These are phyloP conservation scores for Loriculus beryllinus DNA, from an alignment of 2,797 vertebrate genomes.

Conservation along the genomic window DNA sequence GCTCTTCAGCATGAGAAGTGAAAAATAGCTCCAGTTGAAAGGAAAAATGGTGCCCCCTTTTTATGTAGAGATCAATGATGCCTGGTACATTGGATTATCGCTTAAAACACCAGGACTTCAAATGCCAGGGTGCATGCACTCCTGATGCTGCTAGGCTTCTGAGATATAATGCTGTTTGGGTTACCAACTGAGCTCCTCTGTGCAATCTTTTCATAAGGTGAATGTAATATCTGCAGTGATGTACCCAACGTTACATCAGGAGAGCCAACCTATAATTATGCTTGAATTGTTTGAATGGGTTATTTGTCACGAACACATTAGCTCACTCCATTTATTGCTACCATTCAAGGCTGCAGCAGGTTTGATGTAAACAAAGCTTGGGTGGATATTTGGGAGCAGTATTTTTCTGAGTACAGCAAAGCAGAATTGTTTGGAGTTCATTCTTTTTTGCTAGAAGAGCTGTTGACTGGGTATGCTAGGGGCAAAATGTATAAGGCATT, in stretches of 20 bases:
- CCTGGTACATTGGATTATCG: slow-evolving; percentile 55
- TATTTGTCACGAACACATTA: slow-evolving; percentile 17
- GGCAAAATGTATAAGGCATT: not conserved
- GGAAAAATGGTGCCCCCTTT: slow-evolving; percentile 56
- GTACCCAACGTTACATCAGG: slow-evolving; percentile 58
- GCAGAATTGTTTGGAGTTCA: not conserved
- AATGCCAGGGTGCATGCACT: slow-evolving; percentile 52
- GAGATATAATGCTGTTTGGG: slow-evolving; percentile 61
- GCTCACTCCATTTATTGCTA: slow-evolving; percentile 16
- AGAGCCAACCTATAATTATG: slow-evolving; percentile 60
- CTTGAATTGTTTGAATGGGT: slow-evolving; percentile 7
- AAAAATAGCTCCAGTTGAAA: slow-evolving; percentile 58
- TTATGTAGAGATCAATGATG: slow-evolving; percentile 58
- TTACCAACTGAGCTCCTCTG: slow-evolving; percentile 8
- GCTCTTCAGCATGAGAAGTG: slow-evolving; percentile 46
- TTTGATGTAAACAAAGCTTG: not conserved
- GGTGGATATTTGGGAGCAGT: not conserved
- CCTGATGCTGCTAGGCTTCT: slow-evolving; percentile 22
- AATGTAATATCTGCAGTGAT: slow-evolving; percentile 40
- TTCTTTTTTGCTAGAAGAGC: not conserved
- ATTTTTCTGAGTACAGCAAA: slow-evolving; percentile 7
- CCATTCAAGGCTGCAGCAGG: not conserved
- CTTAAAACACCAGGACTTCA: slow-evolving; percentile 49
- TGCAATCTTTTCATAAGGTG: slow-evolving; percentile 50
- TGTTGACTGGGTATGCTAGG: not conserved